Evolutionary conservation across 2,888 invertebrate genomes (phyloP).

Genomic region (Branchipolynoe longqiensis): DNA sequence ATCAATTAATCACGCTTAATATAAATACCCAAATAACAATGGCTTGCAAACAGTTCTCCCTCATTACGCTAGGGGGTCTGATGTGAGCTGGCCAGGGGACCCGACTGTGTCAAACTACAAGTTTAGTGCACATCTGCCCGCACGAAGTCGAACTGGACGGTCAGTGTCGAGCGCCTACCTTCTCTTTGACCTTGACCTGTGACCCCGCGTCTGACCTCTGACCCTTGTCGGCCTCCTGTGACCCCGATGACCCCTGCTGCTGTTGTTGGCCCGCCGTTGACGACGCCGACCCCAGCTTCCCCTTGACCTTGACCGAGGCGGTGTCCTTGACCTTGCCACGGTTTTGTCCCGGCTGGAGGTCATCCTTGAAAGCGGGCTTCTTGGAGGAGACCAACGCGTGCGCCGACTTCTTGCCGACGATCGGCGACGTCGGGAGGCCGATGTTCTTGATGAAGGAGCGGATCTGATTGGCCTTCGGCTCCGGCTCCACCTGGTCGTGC

Average conservation of each 20-base stretch:
- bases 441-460: slow-evolving; percentile 65
- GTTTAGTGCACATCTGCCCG: slow-evolving; percentile 27
- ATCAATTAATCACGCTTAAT: too few species aligned
- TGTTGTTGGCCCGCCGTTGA: not conserved
- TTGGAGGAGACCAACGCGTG: not conserved
- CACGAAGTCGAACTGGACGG: slow-evolving; percentile 34
- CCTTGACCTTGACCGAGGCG: slow-evolving; percentile 21
- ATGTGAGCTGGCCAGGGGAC: too few species aligned
- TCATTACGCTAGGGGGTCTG: too few species aligned
- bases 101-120: slow-evolving; percentile 24
- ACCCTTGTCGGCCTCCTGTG: slow-evolving; percentile 44
- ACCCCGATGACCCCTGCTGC: not conserved
- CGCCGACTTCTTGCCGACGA: slow-evolving; percentile 68
- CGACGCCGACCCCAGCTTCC: slow-evolving; percentile 5
- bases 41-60: too few species aligned
- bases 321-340: slow-evolving; percentile 23
- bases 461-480: slow-evolving; percentile 63
- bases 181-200: slow-evolving; percentile 56
- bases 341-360: not conserved
- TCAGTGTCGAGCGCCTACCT: slow-evolving; percentile 55
- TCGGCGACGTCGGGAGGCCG: slow-evolving; percentile 70
- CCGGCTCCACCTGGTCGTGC: slow-evolving; percentile 82
- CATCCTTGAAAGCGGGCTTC: slow-evolving; percentile 9
- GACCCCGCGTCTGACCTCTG: slow-evolving; percentile 45
- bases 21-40: too few species aligned